phyloP scores from a whole-genome alignment of 2,113 vertebrate genomes.

The Kobus ellipsiprymnus region DNA sequence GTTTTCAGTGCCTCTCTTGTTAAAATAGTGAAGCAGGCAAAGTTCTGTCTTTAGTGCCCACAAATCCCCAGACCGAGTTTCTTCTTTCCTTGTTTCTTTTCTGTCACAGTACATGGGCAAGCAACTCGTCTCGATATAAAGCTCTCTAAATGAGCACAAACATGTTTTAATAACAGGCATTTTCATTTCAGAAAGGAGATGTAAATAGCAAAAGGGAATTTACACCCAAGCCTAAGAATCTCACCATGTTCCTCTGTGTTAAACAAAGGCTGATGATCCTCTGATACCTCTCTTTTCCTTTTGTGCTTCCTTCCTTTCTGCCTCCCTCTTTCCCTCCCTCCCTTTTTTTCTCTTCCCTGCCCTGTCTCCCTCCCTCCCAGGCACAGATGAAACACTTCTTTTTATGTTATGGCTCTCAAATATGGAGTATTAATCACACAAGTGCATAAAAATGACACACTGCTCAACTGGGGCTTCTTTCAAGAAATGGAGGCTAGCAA shows the following conservation, averaged over 20 bases:
- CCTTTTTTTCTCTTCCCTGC: background rate
- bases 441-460: background rate
- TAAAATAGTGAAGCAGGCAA: background rate
- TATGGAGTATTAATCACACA: background rate
- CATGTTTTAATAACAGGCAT: background rate
- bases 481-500: background rate
- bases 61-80: background rate
- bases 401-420: background rate
- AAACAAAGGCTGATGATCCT: background rate
- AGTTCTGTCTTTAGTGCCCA: background rate
- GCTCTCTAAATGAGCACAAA: background rate
- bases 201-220: background rate
- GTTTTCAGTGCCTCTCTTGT: background rate
- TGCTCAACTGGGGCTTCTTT: slow-evolving; percentile 31
- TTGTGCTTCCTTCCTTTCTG: background rate
- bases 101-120: background rate
- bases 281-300: background rate
- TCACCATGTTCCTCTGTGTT: background rate
- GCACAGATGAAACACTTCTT: background rate
- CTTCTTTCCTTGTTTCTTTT: background rate
- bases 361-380: background rate
- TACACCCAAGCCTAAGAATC: background rate
- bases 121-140: background rate
- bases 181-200: background rate
- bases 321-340: background rate